Percentiles rank a stretch among this genome's conserved stretches.
phyloP scores from a whole-genome alignment of 2,797 vertebrate genomes.

The Pterois miles region DNA sequence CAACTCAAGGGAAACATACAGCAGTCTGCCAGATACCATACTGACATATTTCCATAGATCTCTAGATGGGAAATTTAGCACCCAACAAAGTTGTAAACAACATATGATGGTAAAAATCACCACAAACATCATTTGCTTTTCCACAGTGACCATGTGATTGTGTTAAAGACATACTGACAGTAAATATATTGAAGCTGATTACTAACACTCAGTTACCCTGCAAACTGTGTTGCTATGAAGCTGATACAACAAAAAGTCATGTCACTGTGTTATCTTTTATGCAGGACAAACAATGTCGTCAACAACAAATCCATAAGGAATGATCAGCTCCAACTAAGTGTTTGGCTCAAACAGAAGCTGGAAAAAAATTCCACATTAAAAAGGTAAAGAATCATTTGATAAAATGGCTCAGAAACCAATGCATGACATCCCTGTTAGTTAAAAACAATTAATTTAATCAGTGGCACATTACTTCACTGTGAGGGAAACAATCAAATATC shows the following conservation, averaged over 20 bases:
- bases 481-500: neutral
- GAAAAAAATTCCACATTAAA: neutral
- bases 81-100: too few species aligned
- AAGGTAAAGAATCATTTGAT: neutral
- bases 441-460: neutral
- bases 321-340: neutral
- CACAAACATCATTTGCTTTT: neutral
- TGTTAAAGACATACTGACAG: neutral
- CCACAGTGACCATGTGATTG: neutral
- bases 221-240: too few species aligned
- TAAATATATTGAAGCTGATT: neutral
- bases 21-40: neutral
- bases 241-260: too few species aligned
- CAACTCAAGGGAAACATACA: neutral
- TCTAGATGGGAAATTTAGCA: neutral
- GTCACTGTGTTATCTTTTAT: too few species aligned
- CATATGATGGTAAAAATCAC: too few species aligned
- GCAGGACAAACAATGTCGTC: too few species aligned
- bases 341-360: neutral
- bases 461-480: accelerated
- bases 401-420: neutral
- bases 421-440: neutral
- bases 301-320: too few species aligned
- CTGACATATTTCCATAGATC: neutral
- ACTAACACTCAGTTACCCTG: too few species aligned